Base-by-base conservation (phyloP, 2,888 invertebrate genomes). In the Oxyteleia sp. region DNA sequence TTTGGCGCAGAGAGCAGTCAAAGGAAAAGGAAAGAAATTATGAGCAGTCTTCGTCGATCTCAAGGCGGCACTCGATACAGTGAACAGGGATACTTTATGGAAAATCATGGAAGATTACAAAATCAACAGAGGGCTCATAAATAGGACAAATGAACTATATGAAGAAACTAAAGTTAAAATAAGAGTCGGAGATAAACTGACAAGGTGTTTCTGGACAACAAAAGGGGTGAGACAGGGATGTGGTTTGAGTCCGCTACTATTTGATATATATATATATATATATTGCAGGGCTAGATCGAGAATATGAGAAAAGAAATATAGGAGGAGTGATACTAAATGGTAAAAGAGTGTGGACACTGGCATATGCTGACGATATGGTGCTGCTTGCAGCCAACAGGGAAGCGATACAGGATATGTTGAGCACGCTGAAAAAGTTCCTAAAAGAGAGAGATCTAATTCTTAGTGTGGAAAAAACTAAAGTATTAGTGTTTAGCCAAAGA, bases 151-250 rank as follows among this genome's bases (percentile, higher is more conserved):
- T 4, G 10, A 32, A 32, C 8, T 32, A 10, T 32, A 32, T 8
- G 1, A 5, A 8, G 32, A 32, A 10, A 32, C 32, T 1, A 32
- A 10, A 8, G 32, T 32, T 1, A 32, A 10, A 32, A 10, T 32
- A 1, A 32, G 32, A 32, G 8, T 1, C 1, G 8, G 32, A 7
- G 10, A 3, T 32, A 8, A 8, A 1, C 3, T 8, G 1, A 32
- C 32, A 8, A 10, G 10, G 1, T 7, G 10, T 8, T 32, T 32
- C 10, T 32, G 76, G 61, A 85, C 51, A 0, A 45, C 10, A 16
- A 69, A 63, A 63, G 75, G 84, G 2, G 61, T 84, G 7, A 76
- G 82, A 45, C 83, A 85, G 18, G 82, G 84, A 0, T 84, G 82
- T 57, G 66, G 78, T 2, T n/a, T 86, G 20, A 85, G 81, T 20